Evolutionary conservation across 2,888 invertebrate genomes (phyloP).

Genomic region (Drosophila vallismaia): DNA sequence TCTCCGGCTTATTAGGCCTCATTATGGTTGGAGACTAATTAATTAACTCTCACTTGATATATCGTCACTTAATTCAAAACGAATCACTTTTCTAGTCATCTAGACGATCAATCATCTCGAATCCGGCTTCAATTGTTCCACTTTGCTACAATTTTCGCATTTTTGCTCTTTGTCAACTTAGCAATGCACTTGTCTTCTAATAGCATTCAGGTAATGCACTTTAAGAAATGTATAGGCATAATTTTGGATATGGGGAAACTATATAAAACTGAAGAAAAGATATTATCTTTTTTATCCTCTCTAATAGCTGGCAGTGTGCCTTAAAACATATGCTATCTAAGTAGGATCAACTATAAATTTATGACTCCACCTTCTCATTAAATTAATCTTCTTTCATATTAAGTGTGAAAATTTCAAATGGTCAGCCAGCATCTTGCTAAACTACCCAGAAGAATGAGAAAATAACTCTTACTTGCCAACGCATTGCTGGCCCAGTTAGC

Average conservation of each 20-base stretch:
- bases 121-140: conserved; percentile 74
- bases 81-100: conserved; percentile 29
- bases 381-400: conserved; percentile 1
- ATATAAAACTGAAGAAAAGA: too few relatives aligned
- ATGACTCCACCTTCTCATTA: neutral
- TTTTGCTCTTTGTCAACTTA: conserved; percentile 31
- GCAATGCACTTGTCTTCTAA: neutral
- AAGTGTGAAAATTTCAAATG: conserved; percentile 47
- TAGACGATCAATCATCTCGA: conserved; percentile 48
- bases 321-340: too few relatives aligned
- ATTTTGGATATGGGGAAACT: conserved; percentile 21
- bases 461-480: conserved; percentile 48
- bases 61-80: conserved; percentile 45
- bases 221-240: neutral
- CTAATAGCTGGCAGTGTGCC: neutral
- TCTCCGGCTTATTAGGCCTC: conserved; percentile 53
- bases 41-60: conserved; percentile 71
- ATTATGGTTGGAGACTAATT: conserved; percentile 58
- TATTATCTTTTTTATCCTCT: neutral
- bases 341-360: neutral
- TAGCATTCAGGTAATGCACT: conserved; percentile 11
- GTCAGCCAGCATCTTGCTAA: conserved; percentile 4
- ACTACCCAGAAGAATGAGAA: neutral
- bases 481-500: conserved; percentile 28
- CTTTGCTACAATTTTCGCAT: conserved; percentile 53